Conservation (phyloP, 2,113 vertebrate genomes). For the Megaleporinus macrocephalus region DNA sequence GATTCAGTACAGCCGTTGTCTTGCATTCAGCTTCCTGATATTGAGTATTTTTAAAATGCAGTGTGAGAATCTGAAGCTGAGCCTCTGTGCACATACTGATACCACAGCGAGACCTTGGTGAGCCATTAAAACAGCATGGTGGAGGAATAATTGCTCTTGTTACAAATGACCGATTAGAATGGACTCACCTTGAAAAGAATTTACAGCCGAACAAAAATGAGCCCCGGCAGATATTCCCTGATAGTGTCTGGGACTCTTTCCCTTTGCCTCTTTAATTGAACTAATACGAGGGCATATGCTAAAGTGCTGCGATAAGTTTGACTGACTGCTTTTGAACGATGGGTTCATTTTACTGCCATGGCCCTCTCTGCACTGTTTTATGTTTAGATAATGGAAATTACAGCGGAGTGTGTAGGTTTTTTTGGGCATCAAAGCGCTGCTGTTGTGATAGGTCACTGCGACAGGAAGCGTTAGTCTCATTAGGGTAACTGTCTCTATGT, state of each 20-base stretch:
- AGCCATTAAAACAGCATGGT: constrained; percentile 65
- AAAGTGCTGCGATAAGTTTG: constrained; percentile 7
- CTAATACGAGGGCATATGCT: constrained; percentile 30
- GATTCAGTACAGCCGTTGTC: constrained; percentile 10
- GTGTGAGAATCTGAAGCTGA: constrained; percentile 16
- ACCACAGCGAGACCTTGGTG: constrained; percentile 58
- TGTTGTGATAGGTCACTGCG: not conserved
- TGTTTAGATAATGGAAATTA: not conserved
- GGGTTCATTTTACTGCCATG: not conserved
- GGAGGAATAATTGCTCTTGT: constrained; percentile 62
- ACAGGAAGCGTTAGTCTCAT: constrained; percentile 3
- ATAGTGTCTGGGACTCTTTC: constrained; percentile 35
- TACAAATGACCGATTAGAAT: constrained; percentile 66
- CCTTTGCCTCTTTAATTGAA: constrained; percentile 37
- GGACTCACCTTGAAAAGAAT: constrained; percentile 68
- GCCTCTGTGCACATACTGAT: constrained; percentile 27
- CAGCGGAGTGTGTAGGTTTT: not conserved
- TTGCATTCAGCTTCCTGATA: constrained; percentile 22
- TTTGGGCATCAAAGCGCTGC: not conserved
- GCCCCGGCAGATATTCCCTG: constrained; percentile 35
- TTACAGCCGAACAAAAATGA: constrained; percentile 47
- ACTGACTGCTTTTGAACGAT: constrained; percentile 10
- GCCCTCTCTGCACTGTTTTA: not conserved
- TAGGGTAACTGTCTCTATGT: constrained; percentile 9
- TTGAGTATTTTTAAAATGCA: constrained; percentile 28